A percentile compares a stretch with the other conserved stretches of the same genome.
Evolutionary conservation across 2,113 vertebrate species (phyloP).

Genomic region (Labeo catla): DNA sequence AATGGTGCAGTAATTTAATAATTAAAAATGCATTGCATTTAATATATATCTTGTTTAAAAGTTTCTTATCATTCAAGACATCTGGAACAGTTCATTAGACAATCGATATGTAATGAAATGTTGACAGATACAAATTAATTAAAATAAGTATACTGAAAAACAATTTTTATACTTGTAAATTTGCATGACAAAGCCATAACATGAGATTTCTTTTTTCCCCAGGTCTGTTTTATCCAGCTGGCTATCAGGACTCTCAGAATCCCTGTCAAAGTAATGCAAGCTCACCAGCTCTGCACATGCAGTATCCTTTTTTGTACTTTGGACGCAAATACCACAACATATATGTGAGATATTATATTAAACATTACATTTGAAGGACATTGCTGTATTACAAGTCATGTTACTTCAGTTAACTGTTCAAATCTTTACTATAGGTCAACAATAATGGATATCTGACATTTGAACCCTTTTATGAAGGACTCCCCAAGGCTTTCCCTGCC

Average conservation of each 20-base stretch:
- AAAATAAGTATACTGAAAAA: no score
- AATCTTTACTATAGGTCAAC: constrained; percentile 22
- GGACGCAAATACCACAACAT: neutral
- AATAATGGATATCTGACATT: constrained; percentile 29
- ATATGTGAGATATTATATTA: neutral
- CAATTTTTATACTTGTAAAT: no score
- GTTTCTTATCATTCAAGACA: no score
- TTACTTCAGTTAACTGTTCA: neutral
- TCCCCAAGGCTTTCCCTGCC: neutral
- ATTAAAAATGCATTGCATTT: neutral
- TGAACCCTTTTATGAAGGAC: neutral
- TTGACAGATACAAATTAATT: no score
- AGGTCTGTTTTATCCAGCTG: constrained; percentile 16
- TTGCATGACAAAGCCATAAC: no score
- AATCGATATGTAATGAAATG: no score
- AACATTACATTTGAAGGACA: neutral
- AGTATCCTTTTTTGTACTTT: neutral
- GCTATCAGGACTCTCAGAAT: neutral
- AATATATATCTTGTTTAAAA: neutral
- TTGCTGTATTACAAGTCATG: neutral
- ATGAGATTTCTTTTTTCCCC: neutral
- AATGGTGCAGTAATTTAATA: no score
- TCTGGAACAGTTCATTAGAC: no score
- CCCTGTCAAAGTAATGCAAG: neutral
- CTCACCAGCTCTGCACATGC: neutral